A percentile compares a stretch with the other conserved stretches of the same genome.
Conservation (phyloP, 2,888 invertebrate genomes). For the Yponomeuta malinellus region DNA sequence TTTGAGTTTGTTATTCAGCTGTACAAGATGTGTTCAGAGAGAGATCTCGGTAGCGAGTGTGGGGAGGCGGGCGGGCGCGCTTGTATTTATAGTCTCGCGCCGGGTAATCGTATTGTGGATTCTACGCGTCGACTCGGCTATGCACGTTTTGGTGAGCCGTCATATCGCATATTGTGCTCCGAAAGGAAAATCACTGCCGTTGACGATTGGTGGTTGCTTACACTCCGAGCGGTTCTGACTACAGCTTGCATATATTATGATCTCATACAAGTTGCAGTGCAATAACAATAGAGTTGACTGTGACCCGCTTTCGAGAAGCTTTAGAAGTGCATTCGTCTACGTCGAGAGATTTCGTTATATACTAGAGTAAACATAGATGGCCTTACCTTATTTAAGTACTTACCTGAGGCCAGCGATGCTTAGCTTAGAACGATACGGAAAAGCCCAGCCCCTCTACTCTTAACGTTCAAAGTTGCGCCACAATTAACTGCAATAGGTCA, state of each 20-base stretch:
- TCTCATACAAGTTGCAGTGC: neutral
- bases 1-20: constrained; percentile 20
- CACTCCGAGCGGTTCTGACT: neutral
- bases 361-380: neutral
- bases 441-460: too few species aligned
- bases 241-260: neutral
- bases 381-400: neutral
- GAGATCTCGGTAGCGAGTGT: constrained; percentile 44
- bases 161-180: neutral
- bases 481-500: too few species aligned
- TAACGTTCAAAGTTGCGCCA: too few species aligned
- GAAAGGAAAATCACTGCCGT: neutral
- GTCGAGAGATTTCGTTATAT: neutral
- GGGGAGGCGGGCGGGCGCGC: constrained; percentile 36
- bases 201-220: neutral
- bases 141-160: neutral
- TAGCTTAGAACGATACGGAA: too few species aligned
- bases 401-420: neutral
- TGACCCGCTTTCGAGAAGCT: constrained; percentile 17
- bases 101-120: constrained; percentile 4
- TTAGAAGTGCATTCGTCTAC: constrained; percentile 11
- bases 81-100: constrained; percentile 45
- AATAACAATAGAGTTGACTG: neutral
- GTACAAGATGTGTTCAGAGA: constrained; percentile 35
- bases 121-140: neutral